Evolutionary conservation across 2,797 vertebrate species (phyloP).

Genomic region (Pagetopsis macropterus): DNA sequence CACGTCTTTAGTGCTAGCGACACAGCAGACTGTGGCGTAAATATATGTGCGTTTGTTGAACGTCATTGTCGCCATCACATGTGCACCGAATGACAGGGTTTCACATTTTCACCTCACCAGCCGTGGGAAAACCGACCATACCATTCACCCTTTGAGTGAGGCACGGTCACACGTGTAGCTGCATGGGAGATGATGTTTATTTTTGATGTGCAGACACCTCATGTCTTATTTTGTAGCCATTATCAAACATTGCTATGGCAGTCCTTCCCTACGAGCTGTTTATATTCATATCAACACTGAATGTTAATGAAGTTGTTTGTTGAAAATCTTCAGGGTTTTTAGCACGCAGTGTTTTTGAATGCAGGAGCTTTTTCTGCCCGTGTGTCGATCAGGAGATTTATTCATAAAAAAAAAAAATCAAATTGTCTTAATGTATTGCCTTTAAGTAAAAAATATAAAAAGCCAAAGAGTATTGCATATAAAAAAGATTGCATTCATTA

Average conservation of each 20-base stretch:
- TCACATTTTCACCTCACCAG: slow-evolving; percentile 36
- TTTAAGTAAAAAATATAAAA: slow-evolving; percentile 7
- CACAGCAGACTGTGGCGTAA: slow-evolving; percentile 44
- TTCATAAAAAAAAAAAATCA: neutral
- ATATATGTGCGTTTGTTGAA: slow-evolving; percentile 39
- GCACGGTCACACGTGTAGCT: slow-evolving; percentile 22
- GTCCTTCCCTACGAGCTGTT: slow-evolving; percentile 33
- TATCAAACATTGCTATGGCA: slow-evolving; percentile 32
- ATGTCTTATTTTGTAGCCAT: slow-evolving; percentile 21
- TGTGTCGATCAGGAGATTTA: slow-evolving; percentile 2
- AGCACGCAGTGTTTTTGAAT: slow-evolving; percentile 18
- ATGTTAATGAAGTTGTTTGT: slow-evolving; percentile 34
- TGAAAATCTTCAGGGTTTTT: slow-evolving; percentile 15
- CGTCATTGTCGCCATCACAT: slow-evolving; percentile 33
- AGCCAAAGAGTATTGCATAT: neutral
- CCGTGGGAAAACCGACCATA: slow-evolving; percentile 32
- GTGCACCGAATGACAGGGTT: slow-evolving; percentile 28
- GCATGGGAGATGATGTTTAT: slow-evolving; percentile 41
- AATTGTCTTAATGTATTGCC: neutral
- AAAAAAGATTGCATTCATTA: slow-evolving; percentile 22
- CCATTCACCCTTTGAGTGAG: slow-evolving; percentile 39
- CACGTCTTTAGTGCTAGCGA: slow-evolving; percentile 45
- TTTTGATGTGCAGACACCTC: slow-evolving; percentile 26
- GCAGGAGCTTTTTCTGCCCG: slow-evolving; percentile 2
- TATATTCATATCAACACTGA: slow-evolving; percentile 23